phyloP scores from a whole-genome alignment of 2,113 vertebrate genomes.

The Nettapus auritus region DNA sequence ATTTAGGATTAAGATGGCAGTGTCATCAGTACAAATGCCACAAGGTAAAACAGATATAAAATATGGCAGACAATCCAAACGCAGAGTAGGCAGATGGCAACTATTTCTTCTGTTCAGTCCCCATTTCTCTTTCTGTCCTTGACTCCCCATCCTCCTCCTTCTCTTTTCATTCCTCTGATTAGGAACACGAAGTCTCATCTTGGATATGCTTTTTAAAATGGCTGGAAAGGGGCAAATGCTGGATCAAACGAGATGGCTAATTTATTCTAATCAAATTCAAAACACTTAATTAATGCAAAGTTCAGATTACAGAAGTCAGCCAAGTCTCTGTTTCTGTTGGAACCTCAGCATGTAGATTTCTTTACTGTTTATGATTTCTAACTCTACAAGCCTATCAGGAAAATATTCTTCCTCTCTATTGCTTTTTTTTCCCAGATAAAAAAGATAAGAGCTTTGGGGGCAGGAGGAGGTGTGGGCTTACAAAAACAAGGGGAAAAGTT shows the following conservation, averaged over 20 bases:
- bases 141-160: neutral
- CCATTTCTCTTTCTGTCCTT: neutral
- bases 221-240: constrained; percentile 25
- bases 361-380: constrained; percentile 51
- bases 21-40: neutral
- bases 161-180: neutral
- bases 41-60: neutral
- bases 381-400: constrained; percentile 5
- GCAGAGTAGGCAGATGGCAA: neutral
- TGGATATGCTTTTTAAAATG: neutral
- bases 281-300: constrained; percentile 60
- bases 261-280: constrained; percentile 64
- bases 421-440: neutral
- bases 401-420: neutral
- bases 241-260: constrained; percentile 25
- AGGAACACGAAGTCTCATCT: neutral
- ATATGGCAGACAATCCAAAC: neutral
- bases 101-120: neutral
- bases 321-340: constrained; percentile 71
- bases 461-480: neutral
- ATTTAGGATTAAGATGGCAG: neutral
- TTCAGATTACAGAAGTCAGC: constrained; percentile 57
- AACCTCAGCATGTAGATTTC: constrained; percentile 25
- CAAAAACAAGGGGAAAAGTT: neutral
- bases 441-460: neutral